phyloP scores from a whole-genome alignment of 2,797 vertebrate genomes.

The Eulemur rubriventer region DNA sequence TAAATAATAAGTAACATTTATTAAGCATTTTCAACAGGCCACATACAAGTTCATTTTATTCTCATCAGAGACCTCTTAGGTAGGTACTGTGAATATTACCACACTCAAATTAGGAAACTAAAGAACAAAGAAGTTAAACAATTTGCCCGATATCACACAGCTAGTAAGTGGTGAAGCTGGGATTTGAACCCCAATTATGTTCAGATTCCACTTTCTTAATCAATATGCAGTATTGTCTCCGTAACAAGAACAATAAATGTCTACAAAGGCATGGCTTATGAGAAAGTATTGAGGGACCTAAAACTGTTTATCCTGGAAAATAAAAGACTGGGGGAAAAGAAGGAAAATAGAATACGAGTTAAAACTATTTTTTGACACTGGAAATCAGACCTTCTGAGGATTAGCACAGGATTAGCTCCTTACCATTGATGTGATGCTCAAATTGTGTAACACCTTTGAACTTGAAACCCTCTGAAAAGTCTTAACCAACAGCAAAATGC shows the following conservation, averaged over 20 bases:
- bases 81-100: neutral
- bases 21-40: neutral
- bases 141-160: neutral
- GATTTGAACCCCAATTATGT: neutral
- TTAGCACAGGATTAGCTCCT: neutral
- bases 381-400: neutral
- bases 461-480: neutral
- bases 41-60: neutral
- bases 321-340: neutral
- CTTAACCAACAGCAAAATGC: neutral
- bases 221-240: neutral
- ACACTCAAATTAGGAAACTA: neutral
- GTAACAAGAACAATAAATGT: neutral
- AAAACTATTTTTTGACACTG: neutral
- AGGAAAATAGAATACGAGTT: neutral
- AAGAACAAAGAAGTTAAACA: neutral
- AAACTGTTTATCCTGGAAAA: neutral
- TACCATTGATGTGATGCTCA: neutral
- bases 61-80: neutral
- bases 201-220: neutral
- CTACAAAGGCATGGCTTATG: neutral
- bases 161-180: neutral
- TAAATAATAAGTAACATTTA: neutral
- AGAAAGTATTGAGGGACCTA: neutral
- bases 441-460: neutral